Evolutionary conservation across 2,113 vertebrate genomes (phyloP), one percentile per base, ranked within the genome.

Genomic region (Hemichromis elongatus): DNA sequence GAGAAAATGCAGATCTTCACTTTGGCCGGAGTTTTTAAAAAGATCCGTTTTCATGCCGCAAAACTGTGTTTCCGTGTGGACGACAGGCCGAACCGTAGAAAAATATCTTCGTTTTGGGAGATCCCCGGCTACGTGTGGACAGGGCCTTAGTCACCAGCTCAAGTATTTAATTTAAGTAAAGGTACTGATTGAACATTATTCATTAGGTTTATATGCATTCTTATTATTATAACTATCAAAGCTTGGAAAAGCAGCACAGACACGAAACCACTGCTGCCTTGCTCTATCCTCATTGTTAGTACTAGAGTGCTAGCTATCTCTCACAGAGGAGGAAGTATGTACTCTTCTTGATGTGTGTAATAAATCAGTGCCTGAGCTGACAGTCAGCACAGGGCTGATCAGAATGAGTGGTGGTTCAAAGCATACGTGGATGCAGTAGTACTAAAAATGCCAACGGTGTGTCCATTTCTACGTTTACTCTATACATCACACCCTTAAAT

Each of bases 341-440:
- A 45, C 55, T 56, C 33, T 73, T 37, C 50, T 30, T 21, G 30
- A 68, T 53, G 54, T 30, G 66, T 26, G 79, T 83, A 30, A 92
- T 90, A 80, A 90, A 92, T 93, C 90, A 90, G 79, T 73, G 55
- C 30, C 79, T 21, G 26, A 77, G 80, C 79, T 88, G 85, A 83
- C 89, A 90, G 84, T 84, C 40, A 33, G 57, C 9, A 6, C 42
- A 84, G 78, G 82, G 82, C 68, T 50, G 68, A 75, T 50, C 42
- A 8, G 87, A 80, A 82, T 82, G 28, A 19, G 61, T 8, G 2
- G 80, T 2, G 7, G 77, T 63, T 82, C n/a, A 24, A 77, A 87
- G 57, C 19, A n/a, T 56, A 19, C 5, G 1, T 18, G 28, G 24
- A 26, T 66, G 50, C 47, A 77, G 66, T 21, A 26, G 30, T 24